Base-by-base conservation (phyloP, 1,140 invertebrate species). In the Holotrichia oblita region DNA sequence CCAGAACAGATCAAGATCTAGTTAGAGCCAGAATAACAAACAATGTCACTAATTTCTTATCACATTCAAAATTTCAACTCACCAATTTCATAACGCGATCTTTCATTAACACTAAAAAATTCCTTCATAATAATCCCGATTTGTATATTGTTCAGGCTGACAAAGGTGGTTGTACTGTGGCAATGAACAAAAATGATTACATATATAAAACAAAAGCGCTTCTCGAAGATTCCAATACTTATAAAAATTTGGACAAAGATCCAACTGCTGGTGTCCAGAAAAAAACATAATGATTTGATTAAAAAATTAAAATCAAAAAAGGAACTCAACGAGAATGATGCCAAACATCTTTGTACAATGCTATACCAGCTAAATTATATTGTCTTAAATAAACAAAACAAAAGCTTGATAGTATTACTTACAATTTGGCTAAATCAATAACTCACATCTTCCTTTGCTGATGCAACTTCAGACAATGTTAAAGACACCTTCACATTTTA, bases 101-200 rank as follows among this genome's bases (percentile, higher is more conserved):
- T 34, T 78, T 24, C 40, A 40, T 24, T 4, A 42, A 73, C 7
- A 78, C 64, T 12, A 73, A 73, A 72, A 10, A 14, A 14, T 73
- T 78, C 61, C 41, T 78, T 22, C 64, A 78, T 42, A 61, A 78
- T 40, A 78, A 78, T 22, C 77, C 77, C 6, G 40, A 78, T 27
- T 73, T 78, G 69, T 78, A 73, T 27, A 73, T 78, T 42, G 34
- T 78, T n/a, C 77, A 78, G 42, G 59, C 61, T 41, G 77, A 78
- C 27, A 78, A 78, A 64, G 77, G 77, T 22, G 77, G 77, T 73
- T 78, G 77, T 64, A 78, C 77, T 6, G 77, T 78, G 34, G 64
- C 64, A 20, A 78, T 78, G 55, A 77, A 77, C 22, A 77, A 72
- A 42, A 69, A 72, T 40, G 59, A 64, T 40, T 69, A 77, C 40